Conservation (phyloP, 2,797 vertebrate species). For the Halcyon smyrnensis region DNA sequence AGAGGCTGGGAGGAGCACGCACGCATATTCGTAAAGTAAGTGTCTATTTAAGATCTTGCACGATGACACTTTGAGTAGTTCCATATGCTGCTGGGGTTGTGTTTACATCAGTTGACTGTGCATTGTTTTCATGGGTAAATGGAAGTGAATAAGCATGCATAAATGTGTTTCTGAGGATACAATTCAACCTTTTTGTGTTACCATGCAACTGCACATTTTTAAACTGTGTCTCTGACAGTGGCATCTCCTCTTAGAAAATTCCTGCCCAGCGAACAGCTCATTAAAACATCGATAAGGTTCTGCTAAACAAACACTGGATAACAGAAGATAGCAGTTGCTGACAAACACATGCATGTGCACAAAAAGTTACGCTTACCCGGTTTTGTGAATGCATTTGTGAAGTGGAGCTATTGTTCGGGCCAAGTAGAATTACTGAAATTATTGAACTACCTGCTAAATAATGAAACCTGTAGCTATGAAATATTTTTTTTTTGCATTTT, state of each 20-base stretch:
- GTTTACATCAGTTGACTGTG: neutral
- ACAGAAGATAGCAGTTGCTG: neutral
- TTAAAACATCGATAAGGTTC: conserved; percentile 45
- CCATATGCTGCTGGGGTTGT: neutral
- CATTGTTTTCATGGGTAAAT: conserved; percentile 45
- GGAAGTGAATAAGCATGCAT: conserved; percentile 1
- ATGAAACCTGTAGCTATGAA: neutral
- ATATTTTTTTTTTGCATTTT: neutral
- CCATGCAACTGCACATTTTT: neutral
- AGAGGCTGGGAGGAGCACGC: neutral
- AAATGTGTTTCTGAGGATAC: conserved; percentile 48
- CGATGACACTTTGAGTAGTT: neutral
- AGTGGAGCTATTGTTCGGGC: neutral
- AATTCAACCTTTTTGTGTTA: conserved; percentile 26
- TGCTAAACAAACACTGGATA: neutral
- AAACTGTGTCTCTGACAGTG: neutral
- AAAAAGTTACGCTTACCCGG: neutral
- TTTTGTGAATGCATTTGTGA: conserved; percentile 17
- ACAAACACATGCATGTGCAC: neutral
- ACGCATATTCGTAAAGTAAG: neutral
- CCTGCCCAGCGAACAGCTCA: conserved; percentile 15
- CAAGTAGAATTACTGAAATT: neutral
- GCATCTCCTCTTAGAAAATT: neutral
- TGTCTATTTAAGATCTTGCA: neutral
- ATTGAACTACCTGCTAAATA: conserved; percentile 23